phyloP scores from a whole-genome alignment of 53 echinoderm and acorn worm genomes.

The Arbacia lixula region DNA sequence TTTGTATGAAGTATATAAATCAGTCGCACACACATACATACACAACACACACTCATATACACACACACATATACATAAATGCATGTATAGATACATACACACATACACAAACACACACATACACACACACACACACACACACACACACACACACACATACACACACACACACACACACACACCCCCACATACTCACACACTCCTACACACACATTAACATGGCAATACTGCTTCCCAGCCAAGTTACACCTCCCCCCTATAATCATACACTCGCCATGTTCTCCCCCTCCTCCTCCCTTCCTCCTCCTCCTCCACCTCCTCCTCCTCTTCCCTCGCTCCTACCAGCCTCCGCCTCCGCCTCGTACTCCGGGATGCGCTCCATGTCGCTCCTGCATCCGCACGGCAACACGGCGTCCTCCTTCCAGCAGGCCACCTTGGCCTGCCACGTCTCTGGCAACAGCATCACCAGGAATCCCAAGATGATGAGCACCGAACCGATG shows the following conservation, averaged over 20 bases:
- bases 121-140: neutral
- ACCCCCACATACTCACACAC: neutral
- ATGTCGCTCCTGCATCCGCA: conserved; percentile 5
- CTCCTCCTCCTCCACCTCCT: neutral
- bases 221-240: neutral
- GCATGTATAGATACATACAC: neutral
- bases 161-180: conserved; percentile 6
- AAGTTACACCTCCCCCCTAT: neutral
- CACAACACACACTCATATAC: neutral
- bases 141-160: neutral
- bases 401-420: conserved; percentile 54
- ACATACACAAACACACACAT: neutral
- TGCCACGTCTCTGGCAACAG: conserved; percentile 74
- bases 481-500: conserved; percentile 70
- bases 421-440: conserved; percentile 78
- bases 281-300: neutral
- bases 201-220: neutral
- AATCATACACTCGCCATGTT: neutral
- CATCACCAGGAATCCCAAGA: conserved; percentile 82
- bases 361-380: conserved; percentile 16
- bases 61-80: neutral
- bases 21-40: neutral
- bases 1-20: no score
- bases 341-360: neutral
- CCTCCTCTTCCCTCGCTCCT: neutral